Evolutionary conservation across 1,140 invertebrate genomes (phyloP).

Genomic region (Drosophila lini): DNA sequence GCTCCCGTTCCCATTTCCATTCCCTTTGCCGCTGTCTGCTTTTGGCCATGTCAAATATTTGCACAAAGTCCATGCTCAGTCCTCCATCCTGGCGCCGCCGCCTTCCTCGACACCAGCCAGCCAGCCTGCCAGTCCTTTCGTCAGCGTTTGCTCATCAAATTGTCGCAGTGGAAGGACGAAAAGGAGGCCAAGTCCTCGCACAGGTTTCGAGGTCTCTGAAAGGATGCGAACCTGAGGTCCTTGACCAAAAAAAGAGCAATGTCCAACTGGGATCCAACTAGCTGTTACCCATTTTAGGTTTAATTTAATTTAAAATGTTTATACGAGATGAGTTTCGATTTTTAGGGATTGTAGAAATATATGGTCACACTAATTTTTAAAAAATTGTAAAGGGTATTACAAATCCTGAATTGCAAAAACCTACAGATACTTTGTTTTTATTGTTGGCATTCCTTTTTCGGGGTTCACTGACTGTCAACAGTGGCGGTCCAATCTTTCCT

Average conservation of each 20-base stretch:
- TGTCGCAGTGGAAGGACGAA: constrained; percentile 38
- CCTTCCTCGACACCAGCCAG: neutral
- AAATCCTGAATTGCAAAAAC: no score
- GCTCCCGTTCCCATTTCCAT: neutral
- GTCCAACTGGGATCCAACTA: neutral
- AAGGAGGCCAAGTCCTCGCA: constrained; percentile 25
- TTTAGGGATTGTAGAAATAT: neutral
- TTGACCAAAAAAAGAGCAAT: constrained; percentile 67
- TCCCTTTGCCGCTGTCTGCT: constrained; percentile 38
- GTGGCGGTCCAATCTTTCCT: constrained; percentile 25
- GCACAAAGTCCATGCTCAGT: constrained; percentile 63
- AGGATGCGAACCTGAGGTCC: constrained; percentile 7
- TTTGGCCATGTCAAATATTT: constrained; percentile 76
- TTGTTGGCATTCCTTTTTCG: constrained; percentile 38
- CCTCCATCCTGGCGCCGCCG: constrained; percentile 2
- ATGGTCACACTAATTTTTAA: neutral
- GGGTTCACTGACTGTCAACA: constrained; percentile 76
- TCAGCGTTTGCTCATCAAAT: constrained; percentile 57
- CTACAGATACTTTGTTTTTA: neutral
- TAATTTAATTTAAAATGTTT: neutral
- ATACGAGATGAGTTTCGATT: neutral
- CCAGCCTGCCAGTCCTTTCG: constrained; percentile 31
- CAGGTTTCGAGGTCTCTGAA: constrained; percentile 14
- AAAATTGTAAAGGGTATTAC: neutral
- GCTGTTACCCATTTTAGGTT: neutral